Base-by-base conservation (phyloP, 2,113 vertebrate genomes). In the Aegotheles bennettii region DNA sequence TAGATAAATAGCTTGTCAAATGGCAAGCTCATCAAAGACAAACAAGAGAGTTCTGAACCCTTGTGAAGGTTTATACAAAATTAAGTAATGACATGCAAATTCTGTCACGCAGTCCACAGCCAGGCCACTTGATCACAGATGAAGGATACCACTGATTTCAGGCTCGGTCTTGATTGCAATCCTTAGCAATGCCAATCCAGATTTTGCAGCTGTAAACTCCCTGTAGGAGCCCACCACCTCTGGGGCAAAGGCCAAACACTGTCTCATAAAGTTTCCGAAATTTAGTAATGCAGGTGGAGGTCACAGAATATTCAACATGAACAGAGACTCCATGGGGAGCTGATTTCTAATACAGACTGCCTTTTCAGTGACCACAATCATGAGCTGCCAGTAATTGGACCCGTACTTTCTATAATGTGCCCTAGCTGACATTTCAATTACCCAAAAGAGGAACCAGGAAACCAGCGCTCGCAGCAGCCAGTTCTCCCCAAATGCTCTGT, bases 71-170 rank as follows among this genome's bases (percentile, higher is more conserved):
- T 91, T 89, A n/a, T 10, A 84, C 21, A 65, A 92, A 78, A 94
- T 95, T 87, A 96, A 97, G 57, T 61, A 96, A 96, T 65, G 85
- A 94, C 91, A 94, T 90, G 87, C 87, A 93, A 94, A 95, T 95
- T 92, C 84, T 61, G 71, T 43, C 87, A 75, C 1, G 2, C 45
- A 78, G 68, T 8, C 92, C 74, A 12, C 84, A 95, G 93, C 70
- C 90, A 93, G 93, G 59, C 59, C 79, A 60, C 91, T 87, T 38
- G 82, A 92, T 71, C 92, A 54, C 68, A 87, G 84, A 78, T 68
- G 84, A 94, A 85, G 61, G 89, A 67, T 71, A 85, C 54, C 1
- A 43, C 74, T 93, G 95, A 94, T 84, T 94, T 90, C 88, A 92
- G 87, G 60, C 61, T 85, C 26, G 48, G 23, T 65, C 84, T 87